phyloP scores from a whole-genome alignment of 1,140 invertebrate genomes.

The Steinernema feltiae region DNA sequence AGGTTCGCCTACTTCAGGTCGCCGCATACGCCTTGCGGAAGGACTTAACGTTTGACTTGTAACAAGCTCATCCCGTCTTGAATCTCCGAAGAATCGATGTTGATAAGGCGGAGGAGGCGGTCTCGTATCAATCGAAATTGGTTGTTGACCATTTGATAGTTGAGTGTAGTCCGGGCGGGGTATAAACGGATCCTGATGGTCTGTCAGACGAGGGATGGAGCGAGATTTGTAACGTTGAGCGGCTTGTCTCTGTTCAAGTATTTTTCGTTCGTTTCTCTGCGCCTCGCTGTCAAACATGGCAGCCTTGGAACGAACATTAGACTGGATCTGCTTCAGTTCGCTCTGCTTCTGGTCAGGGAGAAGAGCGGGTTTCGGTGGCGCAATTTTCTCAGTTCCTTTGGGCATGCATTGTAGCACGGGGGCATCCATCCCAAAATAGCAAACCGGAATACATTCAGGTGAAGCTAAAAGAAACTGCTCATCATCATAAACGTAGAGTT shows the following conservation, averaged over 20 bases:
- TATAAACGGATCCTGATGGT: neutral
- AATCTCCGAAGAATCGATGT: neutral
- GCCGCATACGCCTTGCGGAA: neutral
- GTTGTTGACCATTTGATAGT: neutral
- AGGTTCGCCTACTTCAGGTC: neutral
- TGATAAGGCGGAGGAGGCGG: neutral
- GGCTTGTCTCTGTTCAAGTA: neutral
- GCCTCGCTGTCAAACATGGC: constrained; percentile 1
- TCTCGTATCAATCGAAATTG: neutral
- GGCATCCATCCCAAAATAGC: neutral
- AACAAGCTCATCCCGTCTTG: neutral
- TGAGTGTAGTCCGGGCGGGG: neutral
- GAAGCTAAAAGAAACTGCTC: neutral
- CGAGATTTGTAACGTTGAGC: neutral
- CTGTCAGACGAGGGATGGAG: neutral
- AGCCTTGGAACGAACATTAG: neutral
- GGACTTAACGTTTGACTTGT: neutral
- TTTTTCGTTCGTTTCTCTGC: neutral
- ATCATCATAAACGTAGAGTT: neutral
- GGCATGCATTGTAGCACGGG: neutral
- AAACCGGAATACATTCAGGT: neutral
- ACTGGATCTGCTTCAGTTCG: constrained; percentile 2
- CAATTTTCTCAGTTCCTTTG: neutral
- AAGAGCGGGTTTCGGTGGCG: neutral
- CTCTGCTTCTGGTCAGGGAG: neutral